Evolutionary conservation across 2,113 vertebrate genomes (phyloP).

Genomic region (Lontra canadensis): DNA sequence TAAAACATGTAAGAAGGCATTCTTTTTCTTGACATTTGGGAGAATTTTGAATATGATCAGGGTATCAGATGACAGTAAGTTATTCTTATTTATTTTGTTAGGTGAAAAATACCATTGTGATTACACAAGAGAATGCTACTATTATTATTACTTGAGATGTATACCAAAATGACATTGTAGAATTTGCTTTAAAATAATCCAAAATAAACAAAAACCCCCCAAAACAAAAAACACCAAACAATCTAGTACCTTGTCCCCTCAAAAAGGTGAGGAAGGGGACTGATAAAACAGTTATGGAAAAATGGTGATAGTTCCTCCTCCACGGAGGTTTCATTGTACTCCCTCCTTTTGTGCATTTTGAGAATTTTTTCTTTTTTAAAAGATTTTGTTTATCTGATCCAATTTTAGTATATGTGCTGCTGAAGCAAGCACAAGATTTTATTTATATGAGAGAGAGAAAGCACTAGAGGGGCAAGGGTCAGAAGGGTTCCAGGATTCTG

Average conservation of each 20-base stretch:
- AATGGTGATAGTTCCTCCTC: background rate
- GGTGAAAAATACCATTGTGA: slow-evolving; percentile 10
- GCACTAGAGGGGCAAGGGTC: background rate
- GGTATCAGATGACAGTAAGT: slow-evolving; percentile 1
- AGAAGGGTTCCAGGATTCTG: background rate
- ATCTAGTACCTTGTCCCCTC: background rate
- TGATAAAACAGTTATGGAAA: background rate
- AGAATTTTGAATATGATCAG: background rate
- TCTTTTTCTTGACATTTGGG: slow-evolving; percentile 25
- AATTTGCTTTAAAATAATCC: slow-evolving; percentile 51
- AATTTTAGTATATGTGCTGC: too few species aligned
- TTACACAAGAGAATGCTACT: background rate
- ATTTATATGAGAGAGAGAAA: background rate
- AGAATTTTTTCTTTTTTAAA: background rate
- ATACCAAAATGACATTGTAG: slow-evolving; percentile 20
- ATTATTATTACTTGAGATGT: background rate
- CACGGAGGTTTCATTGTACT: background rate
- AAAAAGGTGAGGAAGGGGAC: background rate
- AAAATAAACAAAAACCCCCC: background rate
- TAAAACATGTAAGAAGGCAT: slow-evolving; percentile 27
- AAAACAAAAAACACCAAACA: background rate
- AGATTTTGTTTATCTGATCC: background rate
- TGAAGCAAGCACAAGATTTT: background rate
- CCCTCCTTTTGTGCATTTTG: background rate
- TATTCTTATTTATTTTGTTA: slow-evolving; percentile 44